Evolutionary conservation across 2,888 invertebrate genomes (phyloP), one percentile per base, ranked within the genome.

Genomic region (Neoascia interrupta): DNA sequence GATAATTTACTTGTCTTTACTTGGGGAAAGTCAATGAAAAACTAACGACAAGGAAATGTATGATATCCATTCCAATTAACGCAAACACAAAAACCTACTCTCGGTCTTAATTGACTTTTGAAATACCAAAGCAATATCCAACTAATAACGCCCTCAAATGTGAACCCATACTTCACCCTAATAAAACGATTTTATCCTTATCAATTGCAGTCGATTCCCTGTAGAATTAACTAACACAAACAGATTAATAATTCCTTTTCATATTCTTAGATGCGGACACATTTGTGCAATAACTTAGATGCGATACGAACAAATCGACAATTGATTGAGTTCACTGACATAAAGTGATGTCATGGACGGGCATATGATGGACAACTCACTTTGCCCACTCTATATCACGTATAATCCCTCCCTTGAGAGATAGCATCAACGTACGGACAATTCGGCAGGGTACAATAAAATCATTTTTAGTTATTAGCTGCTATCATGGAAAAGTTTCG

Each of bases 391-490:
- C 79, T 73, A 54, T 34, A 61, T 66, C 73, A 61, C 56, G 61
- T 79, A n/a, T n/a, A 79, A 79, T 79, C 66, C 79, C 49, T 73
- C 79, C 79, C 73, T 6, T 13, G 79, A 54, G 79, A 79, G 61
- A 51, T 56, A 18, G 26, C 49, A 72, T 68, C 61, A 11, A 66
- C 60, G n/a, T 51, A 43, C 31, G 15, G n/a, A 31, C 54, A 31
- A 53, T 31, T 51, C 37, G 23, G 54, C 26, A 47, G 41, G 31
- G 58, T 51, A 61, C 73, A 79, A 68, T 79, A 73, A 79, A 79
- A 79, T 79, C 73, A 79, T 79, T 79, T 79, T 79, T 79, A 68
- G 79, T 79, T 79, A 79, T 79, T 79, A 79, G 73, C 73, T 51
- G 61, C 66, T 73, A 73, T 79, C 79, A 73, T 73, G 79, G 49